Conservation (phyloP, 2,113 vertebrate species). For the Charina bottae region DNA sequence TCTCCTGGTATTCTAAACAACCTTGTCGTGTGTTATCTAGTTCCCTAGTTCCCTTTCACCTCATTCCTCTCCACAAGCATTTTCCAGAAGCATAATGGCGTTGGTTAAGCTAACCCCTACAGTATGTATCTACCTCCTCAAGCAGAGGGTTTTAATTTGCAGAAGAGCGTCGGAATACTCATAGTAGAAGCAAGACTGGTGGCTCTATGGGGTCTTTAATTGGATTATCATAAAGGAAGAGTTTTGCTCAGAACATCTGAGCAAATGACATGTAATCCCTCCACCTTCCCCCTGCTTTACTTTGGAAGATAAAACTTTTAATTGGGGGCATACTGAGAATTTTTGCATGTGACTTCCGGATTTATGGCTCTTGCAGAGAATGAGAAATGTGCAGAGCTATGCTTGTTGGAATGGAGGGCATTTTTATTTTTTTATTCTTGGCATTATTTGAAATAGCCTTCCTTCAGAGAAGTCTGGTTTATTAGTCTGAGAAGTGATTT, state of each 20-base stretch:
- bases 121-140: neutral
- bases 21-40: no score
- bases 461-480: neutral
- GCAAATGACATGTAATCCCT: neutral
- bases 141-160: neutral
- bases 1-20: no score
- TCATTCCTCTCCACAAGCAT: no score
- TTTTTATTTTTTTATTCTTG: neutral
- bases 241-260: neutral
- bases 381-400: neutral
- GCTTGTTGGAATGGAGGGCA: neutral
- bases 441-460: neutral
- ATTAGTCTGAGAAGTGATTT: neutral
- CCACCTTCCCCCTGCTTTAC: neutral
- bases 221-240: neutral
- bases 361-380: neutral
- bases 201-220: neutral
- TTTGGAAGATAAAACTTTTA: neutral
- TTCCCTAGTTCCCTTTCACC: no score
- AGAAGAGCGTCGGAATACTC: neutral
- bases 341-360: neutral
- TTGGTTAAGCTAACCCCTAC: no score
- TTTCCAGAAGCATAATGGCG: no score
- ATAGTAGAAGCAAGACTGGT: slow-evolving; percentile 11
- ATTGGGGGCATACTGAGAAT: neutral